These are phyloP conservation scores for Rhorus exstirpatorius DNA, from an alignment of 2,888 invertebrate species.

Conservation along the genomic window DNA sequence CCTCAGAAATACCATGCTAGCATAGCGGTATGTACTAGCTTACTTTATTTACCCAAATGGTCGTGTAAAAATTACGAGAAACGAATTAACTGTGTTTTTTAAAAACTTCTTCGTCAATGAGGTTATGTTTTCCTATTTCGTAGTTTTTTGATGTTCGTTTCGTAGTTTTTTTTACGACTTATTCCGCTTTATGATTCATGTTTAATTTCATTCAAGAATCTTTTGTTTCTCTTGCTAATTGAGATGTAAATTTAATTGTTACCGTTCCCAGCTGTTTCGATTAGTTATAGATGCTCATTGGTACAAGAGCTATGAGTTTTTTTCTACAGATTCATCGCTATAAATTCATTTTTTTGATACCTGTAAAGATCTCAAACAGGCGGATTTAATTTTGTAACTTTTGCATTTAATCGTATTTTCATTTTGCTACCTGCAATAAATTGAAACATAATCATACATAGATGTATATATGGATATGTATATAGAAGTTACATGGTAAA, in stretches of 20 bases:
- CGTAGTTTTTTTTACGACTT: neutral
- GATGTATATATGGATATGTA: no score
- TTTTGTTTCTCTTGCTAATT: neutral
- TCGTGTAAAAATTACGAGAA: neutral
- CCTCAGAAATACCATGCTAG: no score
- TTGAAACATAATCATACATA: no score
- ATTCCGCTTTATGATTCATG: neutral
- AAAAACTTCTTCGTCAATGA: neutral
- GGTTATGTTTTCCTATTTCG: conserved; percentile 45
- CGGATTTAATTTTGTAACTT: neutral
- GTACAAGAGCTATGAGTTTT: neutral
- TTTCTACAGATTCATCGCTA: neutral
- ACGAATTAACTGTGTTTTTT: neutral
- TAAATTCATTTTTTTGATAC: neutral
- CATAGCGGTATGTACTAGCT: conserved; percentile 15
- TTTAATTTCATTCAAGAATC: neutral
- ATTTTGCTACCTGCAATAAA: neutral
- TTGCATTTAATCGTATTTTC: neutral
- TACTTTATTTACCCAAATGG: neutral
- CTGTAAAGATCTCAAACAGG: neutral
- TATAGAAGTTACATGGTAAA: no score
- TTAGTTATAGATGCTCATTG: no score
- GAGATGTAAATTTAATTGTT: neutral
- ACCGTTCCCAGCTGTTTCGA: neutral
- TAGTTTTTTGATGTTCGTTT: neutral